A percentile compares a stretch with the other conserved stretches of the same genome.
Conservation (phyloP, 2,888 invertebrate genomes). For the Sarcophaga subvicina region DNA sequence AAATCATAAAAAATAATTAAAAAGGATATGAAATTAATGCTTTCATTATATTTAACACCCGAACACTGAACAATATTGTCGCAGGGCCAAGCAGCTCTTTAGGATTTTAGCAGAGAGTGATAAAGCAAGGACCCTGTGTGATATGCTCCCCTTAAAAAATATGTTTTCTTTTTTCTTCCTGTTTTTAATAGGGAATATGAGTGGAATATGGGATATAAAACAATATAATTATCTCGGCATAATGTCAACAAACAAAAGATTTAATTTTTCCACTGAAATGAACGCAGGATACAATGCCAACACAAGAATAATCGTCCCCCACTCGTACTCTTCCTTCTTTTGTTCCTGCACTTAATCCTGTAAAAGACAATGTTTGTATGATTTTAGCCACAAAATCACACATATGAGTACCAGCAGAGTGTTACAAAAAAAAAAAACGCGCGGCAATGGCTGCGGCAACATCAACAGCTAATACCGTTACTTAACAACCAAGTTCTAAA, state of each 20-base stretch:
- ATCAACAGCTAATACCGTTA: constrained; percentile 65
- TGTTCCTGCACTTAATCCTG: background rate
- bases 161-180: constrained; percentile 18
- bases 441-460: constrained; percentile 5
- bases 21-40: constrained; percentile 69
- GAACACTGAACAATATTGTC: constrained; percentile 13
- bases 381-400: constrained; percentile 64
- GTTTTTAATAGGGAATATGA: constrained; percentile 17
- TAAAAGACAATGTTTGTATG: constrained; percentile 22
- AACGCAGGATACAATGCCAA: constrained; percentile 30
- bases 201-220: constrained; percentile 45
- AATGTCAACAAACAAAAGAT: constrained; percentile 69
- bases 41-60: constrained; percentile 66
- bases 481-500: constrained; percentile 60
- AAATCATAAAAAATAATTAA: constrained; percentile 68
- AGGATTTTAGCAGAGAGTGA: constrained; percentile 44
- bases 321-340: background rate
- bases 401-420: constrained; percentile 34
- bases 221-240: constrained; percentile 69
- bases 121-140: constrained; percentile 43
- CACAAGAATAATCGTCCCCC: constrained; percentile 8
- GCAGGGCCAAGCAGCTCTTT: constrained; percentile 29
- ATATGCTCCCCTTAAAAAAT: too few species aligned
- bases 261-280: constrained; percentile 64
- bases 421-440: background rate